Evolutionary conservation across 2,797 vertebrate genomes (phyloP).

Genomic region (Cichlasoma orientale): DNA sequence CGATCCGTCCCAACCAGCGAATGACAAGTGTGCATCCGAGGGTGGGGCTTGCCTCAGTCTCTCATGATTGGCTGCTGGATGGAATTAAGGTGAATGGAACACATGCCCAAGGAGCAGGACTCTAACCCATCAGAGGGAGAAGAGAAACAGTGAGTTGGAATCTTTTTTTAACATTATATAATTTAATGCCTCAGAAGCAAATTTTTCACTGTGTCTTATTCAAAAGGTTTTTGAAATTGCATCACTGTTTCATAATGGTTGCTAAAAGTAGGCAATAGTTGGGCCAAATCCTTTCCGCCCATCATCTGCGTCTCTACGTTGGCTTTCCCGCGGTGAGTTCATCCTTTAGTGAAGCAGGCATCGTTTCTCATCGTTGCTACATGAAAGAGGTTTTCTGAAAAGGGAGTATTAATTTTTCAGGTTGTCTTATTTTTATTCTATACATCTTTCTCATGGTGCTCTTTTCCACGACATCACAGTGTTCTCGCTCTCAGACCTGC

Average conservation of each 20-base stretch:
- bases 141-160: slow-evolving; percentile 90
- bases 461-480: neutral
- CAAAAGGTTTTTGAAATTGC: neutral
- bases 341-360: slow-evolving; percentile 5
- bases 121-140: slow-evolving; percentile 96
- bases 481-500: neutral
- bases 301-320: neutral
- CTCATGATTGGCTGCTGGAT: slow-evolving; percentile 96
- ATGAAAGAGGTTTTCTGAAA: neutral
- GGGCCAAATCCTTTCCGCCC: neutral
- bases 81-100: slow-evolving; percentile 99
- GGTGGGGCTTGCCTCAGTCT: slow-evolving; percentile 95
- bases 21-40: slow-evolving; percentile 84
- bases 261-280: neutral
- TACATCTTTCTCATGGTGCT: slow-evolving; percentile 24
- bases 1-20: slow-evolving; percentile 74
- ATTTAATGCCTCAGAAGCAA: neutral
- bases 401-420: neutral
- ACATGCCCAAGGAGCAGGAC: slow-evolving; percentile 98
- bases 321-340: neutral
- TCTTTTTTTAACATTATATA: neutral
- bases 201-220: neutral
- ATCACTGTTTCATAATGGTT: neutral
- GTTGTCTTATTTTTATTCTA: neutral
- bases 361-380: neutral